Base-by-base conservation (phyloP, 2,797 vertebrate species). In the Gephyroberyx darwinii region DNA sequence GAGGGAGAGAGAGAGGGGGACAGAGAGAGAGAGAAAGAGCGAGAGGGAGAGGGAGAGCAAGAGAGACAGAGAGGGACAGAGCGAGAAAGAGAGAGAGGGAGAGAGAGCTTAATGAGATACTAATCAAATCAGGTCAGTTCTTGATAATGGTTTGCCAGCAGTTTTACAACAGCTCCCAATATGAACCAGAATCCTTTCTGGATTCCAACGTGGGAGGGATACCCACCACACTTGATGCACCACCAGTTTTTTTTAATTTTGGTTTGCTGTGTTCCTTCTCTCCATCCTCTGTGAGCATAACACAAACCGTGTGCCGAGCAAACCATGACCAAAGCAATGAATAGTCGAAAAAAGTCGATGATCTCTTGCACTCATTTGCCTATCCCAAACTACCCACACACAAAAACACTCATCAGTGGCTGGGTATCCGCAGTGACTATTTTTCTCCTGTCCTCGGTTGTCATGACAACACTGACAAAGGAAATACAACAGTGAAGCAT, bases 111-210 rank as follows among this genome's bases (percentile, higher is more conserved):
- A 92, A 92, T 91, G 86, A 92, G 85, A 92, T 90, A 87, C 79
- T 86, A 90, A 91, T 88, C 82, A 86, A 92, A 92, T 90, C 81
- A 92, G 90, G 90, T 91, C 87, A 91, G 71, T 74, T 86, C 74
- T 86, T 84, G 84, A 89, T 86, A 84, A 87, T 88, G 22, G 50
- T 64, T 39, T 13, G 80, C 78, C 84, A 86, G 81, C 65, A 82
- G 80, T 89, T 80, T 82, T 69, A 69, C 75, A 82, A 77, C 70
- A 65, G 80, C 70, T 90, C 83, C 80, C 85, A 84, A 90, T 86
- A 89, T 86, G 83, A 89, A 89, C 78, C 71, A 68, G 66, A 78
- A 76, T 81, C 65, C 62, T 88, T 84, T 80, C 82, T 84, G 69
- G 81, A 85, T 78, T 79, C 55, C 70, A 80, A 54, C 65, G 86